Base-by-base conservation (phyloP, 2,888 invertebrate species). In the Machimus atricapillus region DNA sequence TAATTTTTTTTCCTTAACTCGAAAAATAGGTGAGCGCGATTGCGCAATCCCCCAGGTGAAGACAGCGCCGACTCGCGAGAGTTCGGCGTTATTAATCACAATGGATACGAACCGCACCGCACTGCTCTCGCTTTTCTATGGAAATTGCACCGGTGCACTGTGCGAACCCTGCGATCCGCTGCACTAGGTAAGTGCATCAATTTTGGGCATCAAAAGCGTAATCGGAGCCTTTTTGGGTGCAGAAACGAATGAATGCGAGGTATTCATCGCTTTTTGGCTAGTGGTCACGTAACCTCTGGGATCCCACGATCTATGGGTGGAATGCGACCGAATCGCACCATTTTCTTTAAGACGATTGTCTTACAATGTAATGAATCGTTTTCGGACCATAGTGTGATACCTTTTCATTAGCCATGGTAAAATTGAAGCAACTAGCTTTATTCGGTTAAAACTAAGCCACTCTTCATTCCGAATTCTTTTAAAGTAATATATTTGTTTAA, bases 31-130 rank as follows among this genome's bases (percentile, higher is more conserved):
- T 66, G 37, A 82, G 16, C 5, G 16, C 5, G 31, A 23, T 82
- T 82, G 34, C 58, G 58, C 37, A 82, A 82, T 19, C 37, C 8
- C 37, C 34, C 76, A 40, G 34, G 58, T 82, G 66, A 82, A 82
- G 82, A 58, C 82, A 82, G 66, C 74, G 31, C 56, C 82, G 58
- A 37, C 66, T 78, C 43, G 16, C 66, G 27, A 66, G 79, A 79
- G 40, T 79, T 46, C 31, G 79, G 23, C 12, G 19, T 43, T 66
- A 82, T 43, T 66, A 82, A 82, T 82, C 31, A 82, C 82, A 82
- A 82, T 82, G 58, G 82, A 31, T 23, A 79, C 52, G 31, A 52
- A 82, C 37, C 27, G 76, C 76, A 16, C 27, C 66, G 12, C 19
- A 14, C 43, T 8, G 14, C 56, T 56, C 19, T 58, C n/a, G 56